Evolutionary conservation across 2,888 invertebrate species (phyloP), one percentile per base, ranked within the genome.

Genomic region (Marasmarcha lunaedactyla): DNA sequence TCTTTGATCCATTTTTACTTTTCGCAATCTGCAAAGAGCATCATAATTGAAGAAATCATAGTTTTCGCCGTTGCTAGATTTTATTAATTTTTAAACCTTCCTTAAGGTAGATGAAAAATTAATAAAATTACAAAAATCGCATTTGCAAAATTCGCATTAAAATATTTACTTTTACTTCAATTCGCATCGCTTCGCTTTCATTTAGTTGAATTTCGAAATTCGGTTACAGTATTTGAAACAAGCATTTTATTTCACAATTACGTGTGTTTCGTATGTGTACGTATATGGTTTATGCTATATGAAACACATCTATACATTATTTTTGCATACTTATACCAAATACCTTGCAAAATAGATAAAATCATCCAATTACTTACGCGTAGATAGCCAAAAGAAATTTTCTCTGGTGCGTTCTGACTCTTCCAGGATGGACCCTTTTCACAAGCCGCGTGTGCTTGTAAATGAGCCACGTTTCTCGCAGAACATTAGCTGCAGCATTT

Each of bases 1-100:
- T 71, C 99, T 89, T 87, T 99, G 98, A 87, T 98, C 98, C 95
- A 98, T 97, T 87, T 99, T 99, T 47, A 99, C 98, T 88, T 98
- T 97, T 67, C 99, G 88, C 83, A 99, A 90, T 74, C 98, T 98
- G 74, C 46, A 85, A 85, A 30, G 12, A 30, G 30, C 20, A 7
- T 20, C 7, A 5, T 20, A 20, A 20, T 20, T 20, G 20, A 20
- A 20, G 20, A 5, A 20, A 20, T 20, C 3, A 20, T 20, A 20
- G 7, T 20, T 5, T 20, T 20, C 20, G 20, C 20, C n/a, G n/a
- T n/a, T n/a, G n/a, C n/a, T n/a, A n/a, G n/a, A n/a, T n/a, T n/a
- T n/a, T n/a, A n/a, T n/a, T n/a, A n/a, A n/a, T n/a, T n/a, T n/a
- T 20, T 20, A 20, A 20, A 5, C 3, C 20, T 20, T 3, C 20